A percentile compares a stretch with the other conserved stretches of the same genome.
phyloP scores from a whole-genome alignment of 2,113 vertebrate species.

The Brachionichthys hirsutus region DNA sequence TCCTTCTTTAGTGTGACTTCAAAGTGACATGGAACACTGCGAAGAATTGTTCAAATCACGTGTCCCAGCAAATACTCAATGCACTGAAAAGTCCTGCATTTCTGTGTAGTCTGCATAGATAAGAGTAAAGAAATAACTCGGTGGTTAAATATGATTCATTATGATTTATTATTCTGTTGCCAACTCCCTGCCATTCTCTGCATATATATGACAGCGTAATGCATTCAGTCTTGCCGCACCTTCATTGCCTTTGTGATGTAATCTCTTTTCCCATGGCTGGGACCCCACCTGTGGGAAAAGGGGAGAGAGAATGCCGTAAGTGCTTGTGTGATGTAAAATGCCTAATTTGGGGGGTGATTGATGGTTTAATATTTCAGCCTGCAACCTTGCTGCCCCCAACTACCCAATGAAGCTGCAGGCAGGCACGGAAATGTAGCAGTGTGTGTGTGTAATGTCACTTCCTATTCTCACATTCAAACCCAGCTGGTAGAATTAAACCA shows the following conservation, averaged over 20 bases:
- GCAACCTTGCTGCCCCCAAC: slow-evolving; percentile 82
- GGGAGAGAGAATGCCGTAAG: slow-evolving; percentile 67
- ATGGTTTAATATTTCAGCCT: slow-evolving; percentile 87
- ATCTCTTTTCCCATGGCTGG: slow-evolving; percentile 70
- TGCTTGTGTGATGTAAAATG: slow-evolving; percentile 81
- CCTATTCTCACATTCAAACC: slow-evolving; percentile 79
- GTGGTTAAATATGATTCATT: slow-evolving; percentile 68
- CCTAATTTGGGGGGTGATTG: slow-evolving; percentile 84
- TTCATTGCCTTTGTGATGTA: slow-evolving; percentile 77
- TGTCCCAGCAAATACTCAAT: slow-evolving; percentile 4
- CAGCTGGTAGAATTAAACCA: slow-evolving; percentile 78
- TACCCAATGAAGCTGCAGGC: slow-evolving; percentile 82
- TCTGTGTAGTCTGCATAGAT: slow-evolving; percentile 33
- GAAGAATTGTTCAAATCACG: slow-evolving; percentile 15
- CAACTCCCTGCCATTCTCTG: slow-evolving; percentile 18
- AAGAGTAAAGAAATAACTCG: slow-evolving; percentile 42
- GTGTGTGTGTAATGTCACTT: slow-evolving; percentile 79
- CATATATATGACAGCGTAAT: slow-evolving; percentile 57
- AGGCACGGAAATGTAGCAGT: slow-evolving; percentile 67
- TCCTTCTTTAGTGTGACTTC: slow-evolving; percentile 23
- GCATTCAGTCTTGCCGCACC: slow-evolving; percentile 61
- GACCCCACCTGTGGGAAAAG: slow-evolving; percentile 77
- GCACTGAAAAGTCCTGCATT: slow-evolving; percentile 16
- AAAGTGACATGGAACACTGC: slow-evolving; percentile 31
- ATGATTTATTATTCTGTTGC: slow-evolving; percentile 59